phyloP scores from a whole-genome alignment of 1,140 invertebrate species.

The Sycophila sp. region DNA sequence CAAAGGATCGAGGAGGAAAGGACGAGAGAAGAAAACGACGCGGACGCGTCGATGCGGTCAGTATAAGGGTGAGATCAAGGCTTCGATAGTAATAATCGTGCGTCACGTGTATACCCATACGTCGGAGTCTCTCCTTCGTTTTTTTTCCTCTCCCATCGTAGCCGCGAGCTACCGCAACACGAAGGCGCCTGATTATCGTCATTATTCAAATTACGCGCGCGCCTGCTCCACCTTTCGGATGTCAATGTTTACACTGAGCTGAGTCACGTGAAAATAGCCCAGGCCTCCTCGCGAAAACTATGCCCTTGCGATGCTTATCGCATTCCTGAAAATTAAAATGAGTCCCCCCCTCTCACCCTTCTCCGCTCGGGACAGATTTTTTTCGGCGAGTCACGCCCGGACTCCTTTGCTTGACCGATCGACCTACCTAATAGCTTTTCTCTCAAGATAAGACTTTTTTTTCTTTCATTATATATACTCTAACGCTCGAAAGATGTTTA shows the following conservation, averaged over 20 bases:
- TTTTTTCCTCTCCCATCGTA: neutral
- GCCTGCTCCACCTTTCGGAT: slow-evolving; percentile 10
- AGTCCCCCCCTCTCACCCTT: no score
- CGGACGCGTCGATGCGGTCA: slow-evolving; percentile 26
- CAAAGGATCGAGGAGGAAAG: neutral
- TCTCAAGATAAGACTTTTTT: no score
- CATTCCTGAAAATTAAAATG: slow-evolving; percentile 1
- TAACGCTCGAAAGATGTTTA: no score
- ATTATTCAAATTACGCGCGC: slow-evolving; percentile 32
- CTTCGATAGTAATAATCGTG: slow-evolving; percentile 43
- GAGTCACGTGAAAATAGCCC: slow-evolving; percentile 5
- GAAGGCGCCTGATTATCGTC: slow-evolving; percentile 31
- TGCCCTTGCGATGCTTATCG: neutral
- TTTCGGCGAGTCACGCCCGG: no score
- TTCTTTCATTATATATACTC: no score
- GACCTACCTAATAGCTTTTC: no score
- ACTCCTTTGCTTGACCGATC: no score
- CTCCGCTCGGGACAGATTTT: no score
- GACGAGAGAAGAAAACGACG: neutral
- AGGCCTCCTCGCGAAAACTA: neutral
- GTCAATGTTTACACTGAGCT: slow-evolving; percentile 24
- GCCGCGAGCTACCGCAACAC: slow-evolving; percentile 2
- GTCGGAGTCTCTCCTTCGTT: neutral
- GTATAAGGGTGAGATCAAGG: neutral
- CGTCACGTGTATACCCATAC: neutral